Evolutionary conservation across 1,140 invertebrate genomes (phyloP).

Genomic region (Ceratina australensis): DNA sequence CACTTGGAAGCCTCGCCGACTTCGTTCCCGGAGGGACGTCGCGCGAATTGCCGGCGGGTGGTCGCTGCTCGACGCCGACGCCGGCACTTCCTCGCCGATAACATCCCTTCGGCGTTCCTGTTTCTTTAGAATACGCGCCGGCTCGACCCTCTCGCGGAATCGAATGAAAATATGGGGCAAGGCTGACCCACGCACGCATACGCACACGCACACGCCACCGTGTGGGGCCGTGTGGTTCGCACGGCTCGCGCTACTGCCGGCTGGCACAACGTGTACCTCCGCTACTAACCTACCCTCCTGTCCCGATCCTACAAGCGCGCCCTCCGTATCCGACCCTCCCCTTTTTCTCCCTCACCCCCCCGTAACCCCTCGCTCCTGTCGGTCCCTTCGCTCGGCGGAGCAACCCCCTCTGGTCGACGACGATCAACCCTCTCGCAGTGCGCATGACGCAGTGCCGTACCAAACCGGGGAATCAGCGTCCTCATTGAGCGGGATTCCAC

Average conservation of each 20-base stretch:
- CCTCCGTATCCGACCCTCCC: too few relatives aligned
- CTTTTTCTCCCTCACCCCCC: too few relatives aligned
- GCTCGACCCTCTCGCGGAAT: conserved; percentile 17
- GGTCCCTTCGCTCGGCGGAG: background rate
- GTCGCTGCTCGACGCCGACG: conserved; percentile 58
- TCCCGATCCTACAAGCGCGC: conserved; percentile 22
- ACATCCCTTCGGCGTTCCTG: conserved; percentile 37
- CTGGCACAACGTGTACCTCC: conserved; percentile 77
- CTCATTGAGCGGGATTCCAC: background rate
- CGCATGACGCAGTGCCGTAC: conserved; percentile 54
- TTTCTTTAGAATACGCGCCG: conserved; percentile 9
- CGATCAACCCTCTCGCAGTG: conserved; percentile 46
- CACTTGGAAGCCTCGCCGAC: conserved; percentile 52
- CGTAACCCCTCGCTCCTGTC: too few relatives aligned
- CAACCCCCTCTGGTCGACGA: conserved; percentile 42
- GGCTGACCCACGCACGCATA: conserved; percentile 28
- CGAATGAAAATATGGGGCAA: conserved; percentile 31
- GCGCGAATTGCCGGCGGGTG: conserved; percentile 52
- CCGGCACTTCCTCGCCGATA: conserved; percentile 58
- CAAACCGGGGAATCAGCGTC: background rate
- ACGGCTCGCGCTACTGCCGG: conserved; percentile 77
- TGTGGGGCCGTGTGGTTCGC: conserved; percentile 72
- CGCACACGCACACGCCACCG: conserved; percentile 20
- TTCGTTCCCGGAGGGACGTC: conserved; percentile 45
- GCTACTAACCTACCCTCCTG: conserved; percentile 71